Conservation (phyloP, 2,113 vertebrate genomes). For the Pelmatolapia mariae region DNA sequence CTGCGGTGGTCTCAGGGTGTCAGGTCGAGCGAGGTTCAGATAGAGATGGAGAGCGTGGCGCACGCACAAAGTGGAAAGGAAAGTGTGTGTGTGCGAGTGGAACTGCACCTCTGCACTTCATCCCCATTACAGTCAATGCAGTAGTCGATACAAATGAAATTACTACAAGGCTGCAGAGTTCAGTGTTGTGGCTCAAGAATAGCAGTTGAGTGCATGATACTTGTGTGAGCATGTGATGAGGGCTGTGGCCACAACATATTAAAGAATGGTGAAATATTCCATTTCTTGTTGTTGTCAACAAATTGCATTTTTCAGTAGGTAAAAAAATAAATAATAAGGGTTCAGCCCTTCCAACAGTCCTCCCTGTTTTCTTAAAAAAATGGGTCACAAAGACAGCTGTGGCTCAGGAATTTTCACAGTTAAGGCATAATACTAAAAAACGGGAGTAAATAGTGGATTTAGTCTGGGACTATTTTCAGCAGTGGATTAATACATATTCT, state of each 20-base stretch:
- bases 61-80: background rate
- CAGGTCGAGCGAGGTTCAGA: constrained; percentile 1
- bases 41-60: background rate
- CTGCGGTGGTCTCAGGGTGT: background rate
- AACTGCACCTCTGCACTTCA: background rate
- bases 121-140: background rate
- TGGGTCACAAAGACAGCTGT: background rate
- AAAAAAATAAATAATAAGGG: accelerated
- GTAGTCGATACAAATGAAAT: background rate
- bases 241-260: background rate
- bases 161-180: background rate
- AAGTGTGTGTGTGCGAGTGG: background rate
- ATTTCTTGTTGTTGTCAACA: background rate
- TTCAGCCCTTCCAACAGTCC: background rate
- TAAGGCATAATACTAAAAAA: background rate
- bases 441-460: background rate
- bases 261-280: background rate
- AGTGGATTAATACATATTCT: background rate
- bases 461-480: constrained; percentile 5
- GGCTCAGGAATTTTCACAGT: background rate
- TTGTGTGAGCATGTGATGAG: background rate
- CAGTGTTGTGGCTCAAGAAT: background rate
- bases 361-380: background rate
- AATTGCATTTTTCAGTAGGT: background rate
- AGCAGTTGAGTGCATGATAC: background rate